Base-by-base conservation (phyloP, 2,888 invertebrate species). In the Exephanes ischioxanthus region DNA sequence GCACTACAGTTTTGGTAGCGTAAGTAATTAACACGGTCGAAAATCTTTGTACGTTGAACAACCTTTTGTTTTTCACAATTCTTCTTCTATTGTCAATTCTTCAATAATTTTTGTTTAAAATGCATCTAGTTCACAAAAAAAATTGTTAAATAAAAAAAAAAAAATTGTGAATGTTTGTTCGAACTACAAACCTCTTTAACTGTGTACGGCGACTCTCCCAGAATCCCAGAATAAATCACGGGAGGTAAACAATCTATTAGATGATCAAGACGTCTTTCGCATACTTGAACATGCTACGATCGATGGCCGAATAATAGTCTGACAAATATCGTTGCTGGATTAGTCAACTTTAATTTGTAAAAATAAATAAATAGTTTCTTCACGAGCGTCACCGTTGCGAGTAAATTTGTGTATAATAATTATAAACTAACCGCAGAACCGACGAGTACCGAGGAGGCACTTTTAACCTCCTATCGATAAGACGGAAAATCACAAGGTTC, bases 1-100 rank as follows among this genome's bases (percentile, higher is more conserved):
- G 3, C 66, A 90, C 9, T 61, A 51, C 9, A 88, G 83, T 41
- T 91, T 91, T n/a, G 86, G 88, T 33, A 79, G 83, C 5, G 91
- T 91, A 55, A 88, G 88, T 89, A 88, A 37, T 41, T 22, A 45
- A 16, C 41, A 6, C 16, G 37, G 7, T n/a, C 9, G 22, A 66
- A 66, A 66, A 45, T 16, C 14, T 45, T 45, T 45, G 45, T 16
- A 3, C 45, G 45, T 45, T 45, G 0, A 45, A 45, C 45, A 45
- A 45, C 16, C 0, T 3, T 45, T 45, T 4, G 3, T 45, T 45
- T 45, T 4, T 3, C 16, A 1, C 45, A 4, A 45, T 45, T 45
- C 16, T n/a, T 0, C 4, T 11, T 4, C 4, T 3, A 16, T 6
- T 0, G 9, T 45, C 48, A 14, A n/a, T 5, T 19, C 11, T 37